Base-by-base conservation (phyloP, 2,797 vertebrate species). In the Sebastes vulpes region DNA sequence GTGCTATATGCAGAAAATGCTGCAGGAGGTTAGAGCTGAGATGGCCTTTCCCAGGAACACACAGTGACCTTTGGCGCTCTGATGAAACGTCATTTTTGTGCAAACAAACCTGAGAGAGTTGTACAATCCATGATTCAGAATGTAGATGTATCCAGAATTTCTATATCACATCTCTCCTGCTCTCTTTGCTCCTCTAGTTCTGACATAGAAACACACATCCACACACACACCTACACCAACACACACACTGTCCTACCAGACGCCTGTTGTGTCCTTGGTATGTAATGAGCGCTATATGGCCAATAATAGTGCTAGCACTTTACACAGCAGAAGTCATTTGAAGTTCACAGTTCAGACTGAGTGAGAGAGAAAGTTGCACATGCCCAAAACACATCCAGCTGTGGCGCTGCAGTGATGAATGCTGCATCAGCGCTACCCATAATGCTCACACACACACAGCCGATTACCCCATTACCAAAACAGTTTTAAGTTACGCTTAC, bases 381-480 rank as follows among this genome's bases (percentile, higher is more conserved):
- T 16, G 82, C 83, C 82, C 83, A 91, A 95, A 97, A 95, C 93
- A 92, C 93, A 96, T 96, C 95, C 94, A 96, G 95, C 95, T 96
- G 93, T 91, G 89, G 92, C 81, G 75, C 85, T 94, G 90, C 91
- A 66, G 61, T 93, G 88, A 93, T 92, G 66, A 81, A 92, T 88
- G 94, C 82, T 93, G 92, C 92, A 93, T 94, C 95, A 95, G 94
- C 93, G 92, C 85, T 83, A 81, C 77, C 31, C 69, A 81, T 77
- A 78, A 77, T 56, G 52, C 58, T 59, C 66, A 61, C 20, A 32
- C 20, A 32, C 20, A 76, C 54, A 59, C 57, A 75, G 87, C 31
- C 75, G 26, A 92, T 92, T 91, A 92, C 67, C 80, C 81, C 75
- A 90, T 92, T 92, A 89, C 61, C 72, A 31, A 69, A 85, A 86